Base-by-base conservation (phyloP, 2,113 vertebrate species). In the Tragelaphus strepsiceros region DNA sequence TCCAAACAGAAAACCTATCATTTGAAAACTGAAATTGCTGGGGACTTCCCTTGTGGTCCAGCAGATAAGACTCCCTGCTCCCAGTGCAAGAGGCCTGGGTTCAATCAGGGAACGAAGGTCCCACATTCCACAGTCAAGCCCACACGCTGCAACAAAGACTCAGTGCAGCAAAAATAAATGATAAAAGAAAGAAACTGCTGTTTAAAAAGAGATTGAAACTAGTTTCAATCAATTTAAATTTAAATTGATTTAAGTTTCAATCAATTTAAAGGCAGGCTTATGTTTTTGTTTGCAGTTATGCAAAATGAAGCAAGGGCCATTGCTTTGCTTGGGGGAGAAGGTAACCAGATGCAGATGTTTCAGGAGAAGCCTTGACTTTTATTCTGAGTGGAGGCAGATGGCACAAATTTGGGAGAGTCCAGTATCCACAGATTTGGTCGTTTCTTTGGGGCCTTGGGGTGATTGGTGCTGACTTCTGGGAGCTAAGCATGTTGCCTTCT, bases 71-170 rank as follows among this genome's bases (percentile, higher is more conserved):
- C 39, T 26, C 24, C 7, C 0, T 14, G 67, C 24, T 78, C 13
- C 13, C 39, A 78, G 24, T 9, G 35, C 39, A 46, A 13, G 74
- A 39, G 24, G 3, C 22, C 22, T 16, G 13, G 39, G 74, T 77
- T 77, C 71, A 5, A 7, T 77, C 39, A 71, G 19, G 19, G 2
- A 39, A 71, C 1, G 2, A 71, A 71, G 67, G 67, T 26, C 35
- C 22, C 28, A 26, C 71, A 14, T 26, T 26, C 22, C 71, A 77
- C 39, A 26, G 6, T 77, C 71, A 77, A 77, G 74, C 74, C 39
- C 74, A 15, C 3, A 43, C 0, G 2, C 13, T 7, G 39, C 74
- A 77, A 26, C 0, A 5, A 43, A 43, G 71, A 43, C 71, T 3
- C 39, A 43, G 35, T 26, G 74, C 39, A 16, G 13, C 39, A 24